Percentiles rank a stretch among this genome's conserved stretches.
These are phyloP conservation scores for Folsomia manolachei DNA, from an alignment of 2,888 invertebrate genomes.

Conservation along the genomic window DNA sequence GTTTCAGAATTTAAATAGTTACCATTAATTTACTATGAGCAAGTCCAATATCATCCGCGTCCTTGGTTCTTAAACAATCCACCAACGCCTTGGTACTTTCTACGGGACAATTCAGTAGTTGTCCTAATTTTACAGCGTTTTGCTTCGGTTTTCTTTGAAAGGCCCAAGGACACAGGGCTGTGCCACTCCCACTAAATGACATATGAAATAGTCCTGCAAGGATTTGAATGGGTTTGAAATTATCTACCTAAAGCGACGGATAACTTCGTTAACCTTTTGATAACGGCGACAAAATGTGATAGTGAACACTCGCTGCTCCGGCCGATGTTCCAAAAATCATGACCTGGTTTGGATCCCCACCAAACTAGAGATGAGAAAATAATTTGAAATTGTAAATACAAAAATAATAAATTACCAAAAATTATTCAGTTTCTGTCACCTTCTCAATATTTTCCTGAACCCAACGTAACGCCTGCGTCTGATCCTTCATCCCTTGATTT, in stretches of 20 bases:
- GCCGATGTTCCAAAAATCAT: slow-evolving; percentile 37
- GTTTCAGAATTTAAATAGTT: neutral
- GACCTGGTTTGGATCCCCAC: slow-evolving; percentile 28
- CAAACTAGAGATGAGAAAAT: too few relatives aligned
- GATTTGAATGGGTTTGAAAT: neutral
- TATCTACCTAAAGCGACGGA: neutral
- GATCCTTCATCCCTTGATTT: slow-evolving; percentile 34
- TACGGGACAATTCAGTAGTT: slow-evolving; percentile 29
- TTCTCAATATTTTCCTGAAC: slow-evolving; percentile 32
- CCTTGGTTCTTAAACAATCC: slow-evolving; percentile 34
- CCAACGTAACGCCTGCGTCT: slow-evolving; percentile 28
- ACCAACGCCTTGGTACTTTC: slow-evolving; percentile 22
- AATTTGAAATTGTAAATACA: too few relatives aligned
- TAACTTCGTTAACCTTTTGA: slow-evolving; percentile 27
- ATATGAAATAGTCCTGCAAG: slow-evolving; percentile 34
- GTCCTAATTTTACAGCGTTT: slow-evolving; percentile 27
- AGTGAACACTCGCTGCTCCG: slow-evolving; percentile 32
- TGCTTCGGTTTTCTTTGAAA: slow-evolving; percentile 33
- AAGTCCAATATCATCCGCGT: slow-evolving; percentile 35
- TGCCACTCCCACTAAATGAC: slow-evolving; percentile 33
- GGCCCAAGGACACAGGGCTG: slow-evolving; percentile 41
- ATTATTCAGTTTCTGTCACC: neutral
- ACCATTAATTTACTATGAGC: slow-evolving; percentile 34
- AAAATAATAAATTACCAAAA: too few relatives aligned
- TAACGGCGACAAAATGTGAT: slow-evolving; percentile 27